phyloP scores from a whole-genome alignment of 2,797 vertebrate species.

The Peromyscus aztecus region DNA sequence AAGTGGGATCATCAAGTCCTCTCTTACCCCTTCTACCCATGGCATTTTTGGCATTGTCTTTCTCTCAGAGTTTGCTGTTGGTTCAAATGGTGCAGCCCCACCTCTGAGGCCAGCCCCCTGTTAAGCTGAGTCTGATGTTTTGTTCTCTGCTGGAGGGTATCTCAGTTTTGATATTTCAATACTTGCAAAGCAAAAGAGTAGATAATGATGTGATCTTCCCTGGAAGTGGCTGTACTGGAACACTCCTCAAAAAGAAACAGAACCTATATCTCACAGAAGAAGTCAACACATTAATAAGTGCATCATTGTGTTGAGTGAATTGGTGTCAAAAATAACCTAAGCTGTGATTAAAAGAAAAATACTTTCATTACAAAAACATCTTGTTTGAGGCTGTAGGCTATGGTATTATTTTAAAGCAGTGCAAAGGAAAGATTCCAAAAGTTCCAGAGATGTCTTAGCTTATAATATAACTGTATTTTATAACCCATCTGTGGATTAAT shows the following conservation, averaged over 20 bases:
- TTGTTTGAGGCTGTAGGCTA: not conserved
- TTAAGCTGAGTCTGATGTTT: constrained; percentile 18
- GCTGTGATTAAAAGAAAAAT: not conserved
- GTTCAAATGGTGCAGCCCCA: not conserved
- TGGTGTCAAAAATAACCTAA: not conserved
- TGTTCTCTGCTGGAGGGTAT: constrained; percentile 23
- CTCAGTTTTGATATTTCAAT: not conserved
- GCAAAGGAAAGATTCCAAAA: constrained; percentile 21
- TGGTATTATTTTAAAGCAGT: not conserved
- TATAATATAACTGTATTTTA: constrained; percentile 6
- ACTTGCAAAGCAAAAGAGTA: not conserved
- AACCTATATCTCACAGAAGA: not conserved
- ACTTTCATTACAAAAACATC: not conserved
- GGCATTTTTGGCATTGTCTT: not conserved
- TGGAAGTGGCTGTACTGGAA: not conserved
- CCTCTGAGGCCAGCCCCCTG: not conserved
- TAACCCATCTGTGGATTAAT: not conserved
- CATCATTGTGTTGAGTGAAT: not conserved
- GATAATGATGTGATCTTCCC: not conserved
- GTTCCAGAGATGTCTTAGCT: constrained; percentile 18
- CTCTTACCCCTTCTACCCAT: not conserved
- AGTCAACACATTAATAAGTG: not conserved
- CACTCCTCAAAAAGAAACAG: not conserved
- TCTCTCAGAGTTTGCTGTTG: constrained; percentile 4
- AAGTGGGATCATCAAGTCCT: not conserved